Conservation (phyloP, 2,888 invertebrate genomes). For the Tetragnatha montana region DNA sequence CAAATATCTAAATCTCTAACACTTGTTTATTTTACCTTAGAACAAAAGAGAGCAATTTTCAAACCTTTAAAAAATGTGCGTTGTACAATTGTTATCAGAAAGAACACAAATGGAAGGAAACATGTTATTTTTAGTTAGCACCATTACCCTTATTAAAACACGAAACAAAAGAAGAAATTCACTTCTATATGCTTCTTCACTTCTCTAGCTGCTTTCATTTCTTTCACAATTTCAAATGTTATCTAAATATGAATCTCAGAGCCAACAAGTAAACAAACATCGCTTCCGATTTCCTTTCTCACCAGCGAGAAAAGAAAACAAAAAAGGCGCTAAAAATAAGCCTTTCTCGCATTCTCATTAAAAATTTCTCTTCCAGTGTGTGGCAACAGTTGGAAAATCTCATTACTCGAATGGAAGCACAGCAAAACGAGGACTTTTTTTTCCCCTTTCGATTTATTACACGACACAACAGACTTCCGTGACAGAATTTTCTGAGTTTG, state of each 20-base stretch:
- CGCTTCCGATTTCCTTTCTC: constrained; percentile 8
- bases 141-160: too few relatives aligned
- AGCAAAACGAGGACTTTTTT: constrained; percentile 24
- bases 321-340: constrained; percentile 22
- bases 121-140: too few relatives aligned
- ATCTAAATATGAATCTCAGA: constrained; percentile 31
- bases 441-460: constrained; percentile 31
- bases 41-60: too few relatives aligned
- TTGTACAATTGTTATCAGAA: too few relatives aligned
- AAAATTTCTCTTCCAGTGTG: constrained; percentile 41
- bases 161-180: too few relatives aligned
- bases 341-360: constrained; percentile 61
- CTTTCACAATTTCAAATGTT: background rate
- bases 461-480: constrained; percentile 17
- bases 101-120: too few relatives aligned
- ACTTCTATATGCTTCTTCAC: too few relatives aligned
- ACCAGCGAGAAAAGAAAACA: background rate
- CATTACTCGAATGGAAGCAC: constrained; percentile 50
- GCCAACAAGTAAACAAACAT: constrained; percentile 37
- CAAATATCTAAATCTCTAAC: too few relatives aligned
- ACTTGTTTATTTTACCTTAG: too few relatives aligned
- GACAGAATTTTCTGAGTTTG: constrained; percentile 12
- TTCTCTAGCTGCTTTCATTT: too few relatives aligned
- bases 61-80: too few relatives aligned
- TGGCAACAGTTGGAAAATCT: constrained; percentile 52